Evolutionary conservation across 2,797 vertebrate genomes (phyloP).

Genomic region (Pygocentrus nattereri): DNA sequence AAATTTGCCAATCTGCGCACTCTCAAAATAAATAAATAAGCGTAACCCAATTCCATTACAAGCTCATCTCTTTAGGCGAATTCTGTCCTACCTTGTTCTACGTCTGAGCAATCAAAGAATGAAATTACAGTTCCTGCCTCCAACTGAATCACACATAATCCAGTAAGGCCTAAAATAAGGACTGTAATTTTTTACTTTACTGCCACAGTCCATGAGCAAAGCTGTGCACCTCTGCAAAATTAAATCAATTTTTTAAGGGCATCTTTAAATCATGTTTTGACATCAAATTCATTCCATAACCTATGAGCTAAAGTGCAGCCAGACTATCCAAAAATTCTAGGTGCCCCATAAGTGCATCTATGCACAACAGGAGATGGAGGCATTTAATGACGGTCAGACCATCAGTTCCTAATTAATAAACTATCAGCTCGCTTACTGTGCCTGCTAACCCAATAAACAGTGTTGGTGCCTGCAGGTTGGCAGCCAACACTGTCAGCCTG

Average conservation of each 20-base stretch:
- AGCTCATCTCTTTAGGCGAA: constrained; percentile 1
- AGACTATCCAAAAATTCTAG: background rate
- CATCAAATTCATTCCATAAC: background rate
- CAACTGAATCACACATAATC: background rate
- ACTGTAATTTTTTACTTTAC: background rate
- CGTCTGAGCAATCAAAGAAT: constrained; percentile 9
- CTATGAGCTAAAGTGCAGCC: background rate
- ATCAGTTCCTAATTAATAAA: background rate
- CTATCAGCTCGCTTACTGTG: constrained; percentile 8
- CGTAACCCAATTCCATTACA: background rate
- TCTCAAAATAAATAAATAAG: background rate
- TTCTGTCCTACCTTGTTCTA: constrained; percentile 10
- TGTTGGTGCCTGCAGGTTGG: background rate
- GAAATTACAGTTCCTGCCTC: background rate
- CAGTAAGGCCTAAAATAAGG: background rate
- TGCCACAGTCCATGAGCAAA: background rate
- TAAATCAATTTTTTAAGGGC: background rate
- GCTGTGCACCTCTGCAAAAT: background rate
- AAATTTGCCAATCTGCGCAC: background rate
- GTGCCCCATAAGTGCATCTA: background rate
- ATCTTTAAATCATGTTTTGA: background rate
- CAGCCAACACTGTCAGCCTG: background rate
- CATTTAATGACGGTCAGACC: background rate
- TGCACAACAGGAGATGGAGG: background rate
- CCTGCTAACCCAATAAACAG: background rate